A percentile compares a stretch with the other conserved stretches of the same genome.
phyloP scores from a whole-genome alignment of 1,140 invertebrate species.

The Cherax destructor region DNA sequence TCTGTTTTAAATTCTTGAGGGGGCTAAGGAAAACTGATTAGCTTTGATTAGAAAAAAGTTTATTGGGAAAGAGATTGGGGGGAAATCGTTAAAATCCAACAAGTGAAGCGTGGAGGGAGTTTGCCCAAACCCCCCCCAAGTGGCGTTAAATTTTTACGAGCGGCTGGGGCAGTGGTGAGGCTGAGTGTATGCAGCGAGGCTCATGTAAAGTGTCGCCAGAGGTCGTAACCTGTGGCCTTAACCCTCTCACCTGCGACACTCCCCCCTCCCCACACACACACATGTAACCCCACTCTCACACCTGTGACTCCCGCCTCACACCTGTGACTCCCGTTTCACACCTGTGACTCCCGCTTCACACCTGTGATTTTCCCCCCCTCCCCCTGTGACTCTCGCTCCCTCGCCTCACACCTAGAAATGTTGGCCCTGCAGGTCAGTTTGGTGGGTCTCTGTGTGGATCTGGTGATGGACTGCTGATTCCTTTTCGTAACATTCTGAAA shows the following conservation, averaged over 20 bases:
- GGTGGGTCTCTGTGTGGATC: too few species aligned
- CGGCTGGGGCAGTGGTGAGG: background rate
- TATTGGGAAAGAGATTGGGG: too few species aligned
- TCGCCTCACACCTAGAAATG: background rate
- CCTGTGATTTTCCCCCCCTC: too few species aligned
- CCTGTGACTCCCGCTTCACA: background rate
- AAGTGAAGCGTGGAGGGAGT: background rate
- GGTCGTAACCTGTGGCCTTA: background rate
- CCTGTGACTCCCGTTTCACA: too few species aligned
- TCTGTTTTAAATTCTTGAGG: too few species aligned
- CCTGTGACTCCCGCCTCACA: background rate
- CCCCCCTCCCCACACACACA: background rate
- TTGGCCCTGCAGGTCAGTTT: too few species aligned
- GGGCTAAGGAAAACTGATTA: too few species aligned
- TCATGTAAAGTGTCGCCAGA: background rate
- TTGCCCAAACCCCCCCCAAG: background rate
- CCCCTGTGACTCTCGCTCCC: background rate
- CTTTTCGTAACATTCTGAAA: too few species aligned
- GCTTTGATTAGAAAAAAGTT: too few species aligned
- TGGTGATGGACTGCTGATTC: too few species aligned
- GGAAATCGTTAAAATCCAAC: background rate
- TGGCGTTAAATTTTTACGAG: conserved; percentile 5
- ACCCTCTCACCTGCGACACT: background rate
- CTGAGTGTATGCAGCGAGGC: background rate
- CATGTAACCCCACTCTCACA: background rate